Base-by-base conservation (phyloP, 2,797 vertebrate species). In the Aplochiton taeniatus region DNA sequence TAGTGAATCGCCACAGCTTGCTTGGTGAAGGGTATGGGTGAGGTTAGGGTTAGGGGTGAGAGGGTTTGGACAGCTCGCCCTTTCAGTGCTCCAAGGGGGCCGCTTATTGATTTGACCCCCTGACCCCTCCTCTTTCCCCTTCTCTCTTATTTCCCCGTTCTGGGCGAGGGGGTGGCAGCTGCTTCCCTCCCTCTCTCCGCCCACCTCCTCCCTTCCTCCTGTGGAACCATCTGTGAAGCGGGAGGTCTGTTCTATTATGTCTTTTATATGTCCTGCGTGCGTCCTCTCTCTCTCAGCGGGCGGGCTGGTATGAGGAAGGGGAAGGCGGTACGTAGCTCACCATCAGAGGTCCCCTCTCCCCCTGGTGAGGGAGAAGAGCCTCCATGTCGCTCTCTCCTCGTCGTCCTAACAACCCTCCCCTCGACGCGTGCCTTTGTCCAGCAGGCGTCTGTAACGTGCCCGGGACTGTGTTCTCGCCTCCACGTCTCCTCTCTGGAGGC, bases 51-150 rank as follows among this genome's bases (percentile, higher is more conserved):
- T n/a, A n/a, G n/a, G 31, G 11, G 7, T 44, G 11, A 13, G 9
- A 0, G 9, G n/a, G 13, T 64, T 54, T 17, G 46, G 4, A 10
- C 63, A 31, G 14, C 0, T 63, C 51, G 4, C 54, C 11, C 44
- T 52, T 47, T 57, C 9, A 0, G 61, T 50, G 67, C 75, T 69
- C 53, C 31, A 48, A 45, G 63, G 77, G 73, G 31, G 31, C 31
- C 78, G 63, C 72, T 55, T 79, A 75, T 87, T 83, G 86, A 82
- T 83, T 80, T 80, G 82, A 79, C 81, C 83, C 81, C 83, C 68
- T 59, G 12, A 46, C 57, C 16, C 57, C 17, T 18, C 46, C 62
- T 8, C 50, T 44, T 68, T 63, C 68, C 53, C 4, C 54, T 63
- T 68, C 60, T 17, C 69, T 69, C 57, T 78, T 65, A 68, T 71